These are phyloP conservation scores for Hydriomena furcata DNA, from an alignment of 2,888 invertebrate species.

Conservation along the genomic window DNA sequence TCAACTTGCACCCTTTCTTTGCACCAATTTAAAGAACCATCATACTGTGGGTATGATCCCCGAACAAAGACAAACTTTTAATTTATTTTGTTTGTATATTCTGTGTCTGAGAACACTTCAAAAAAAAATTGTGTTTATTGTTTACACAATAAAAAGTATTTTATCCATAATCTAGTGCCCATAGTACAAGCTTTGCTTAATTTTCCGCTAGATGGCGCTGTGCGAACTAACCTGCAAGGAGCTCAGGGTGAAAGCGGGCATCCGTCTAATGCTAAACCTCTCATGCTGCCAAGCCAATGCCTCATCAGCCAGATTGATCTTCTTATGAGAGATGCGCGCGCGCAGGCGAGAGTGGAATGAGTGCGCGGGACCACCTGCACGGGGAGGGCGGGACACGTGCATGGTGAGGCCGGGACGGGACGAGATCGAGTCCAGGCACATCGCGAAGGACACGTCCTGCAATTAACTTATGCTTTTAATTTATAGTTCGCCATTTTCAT, in stretches of 20 bases:
- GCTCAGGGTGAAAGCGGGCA: conserved; percentile 96
- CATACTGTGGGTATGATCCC: too few species aligned
- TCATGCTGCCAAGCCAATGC: conserved; percentile 98
- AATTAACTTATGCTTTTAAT: too few species aligned
- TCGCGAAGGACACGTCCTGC: conserved; percentile 93
- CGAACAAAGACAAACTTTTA: background rate
- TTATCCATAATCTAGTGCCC: too few species aligned
- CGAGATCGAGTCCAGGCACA: conserved; percentile 94
- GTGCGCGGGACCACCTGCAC: conserved; percentile 90
- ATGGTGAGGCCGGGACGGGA: conserved; percentile 87
- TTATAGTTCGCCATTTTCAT: too few species aligned
- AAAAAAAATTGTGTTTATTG: too few species aligned
- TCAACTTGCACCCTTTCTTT: too few species aligned
- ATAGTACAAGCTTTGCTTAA: too few species aligned
- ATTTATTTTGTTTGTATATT: too few species aligned
- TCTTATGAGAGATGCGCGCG: conserved; percentile 92
- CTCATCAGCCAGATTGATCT: conserved; percentile 97
- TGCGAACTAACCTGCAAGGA: conserved; percentile 84
- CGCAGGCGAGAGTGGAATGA: conserved; percentile 83
- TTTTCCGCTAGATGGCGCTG: too few species aligned
- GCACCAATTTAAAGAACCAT: too few species aligned
- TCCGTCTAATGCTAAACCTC: conserved; percentile 94
- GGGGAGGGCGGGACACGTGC: conserved; percentile 98
- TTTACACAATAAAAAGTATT: too few species aligned
- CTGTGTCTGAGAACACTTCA: too few species aligned